Conservation (phyloP, 2,113 vertebrate species). For the Notarius lentiginosus region DNA sequence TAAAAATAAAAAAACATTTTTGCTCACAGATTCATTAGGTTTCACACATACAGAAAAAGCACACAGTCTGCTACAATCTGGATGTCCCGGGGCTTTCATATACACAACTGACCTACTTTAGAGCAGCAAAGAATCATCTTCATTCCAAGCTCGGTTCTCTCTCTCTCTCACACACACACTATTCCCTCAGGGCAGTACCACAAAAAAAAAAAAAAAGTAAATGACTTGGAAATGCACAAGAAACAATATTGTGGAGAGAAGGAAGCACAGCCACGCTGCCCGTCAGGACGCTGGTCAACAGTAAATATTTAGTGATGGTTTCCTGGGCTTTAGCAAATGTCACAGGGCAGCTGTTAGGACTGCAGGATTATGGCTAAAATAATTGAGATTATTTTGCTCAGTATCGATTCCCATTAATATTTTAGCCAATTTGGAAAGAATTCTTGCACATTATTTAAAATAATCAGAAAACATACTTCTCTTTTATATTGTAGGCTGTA, state of each 20-base stretch:
- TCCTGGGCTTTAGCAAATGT: constrained; percentile 41
- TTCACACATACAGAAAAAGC: constrained; percentile 60
- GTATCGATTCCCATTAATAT: too few relatives aligned
- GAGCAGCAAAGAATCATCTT: constrained; percentile 59
- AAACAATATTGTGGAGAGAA: background rate
- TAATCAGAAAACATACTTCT: background rate
- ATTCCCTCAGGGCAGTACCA: constrained; percentile 12
- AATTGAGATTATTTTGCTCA: background rate
- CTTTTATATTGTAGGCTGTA: too few relatives aligned
- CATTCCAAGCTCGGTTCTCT: constrained; percentile 51
- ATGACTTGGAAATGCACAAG: background rate
- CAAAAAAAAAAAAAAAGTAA: constrained; percentile 29
- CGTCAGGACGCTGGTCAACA: background rate
- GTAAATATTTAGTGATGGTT: constrained; percentile 58
- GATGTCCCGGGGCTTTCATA: constrained; percentile 66
- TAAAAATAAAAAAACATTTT: background rate
- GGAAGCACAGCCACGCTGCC: constrained; percentile 31
- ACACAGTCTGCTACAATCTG: constrained; percentile 58
- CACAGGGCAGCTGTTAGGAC: constrained; percentile 40
- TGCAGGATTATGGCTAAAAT: constrained; percentile 11
- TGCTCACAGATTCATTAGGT: constrained; percentile 54
- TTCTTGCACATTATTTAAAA: background rate
- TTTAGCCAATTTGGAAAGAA: background rate
- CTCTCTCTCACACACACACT: too few relatives aligned
- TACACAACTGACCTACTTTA: constrained; percentile 75